phyloP scores from a whole-genome alignment of 1,140 invertebrate species.

The Mactra quadrangularis region DNA sequence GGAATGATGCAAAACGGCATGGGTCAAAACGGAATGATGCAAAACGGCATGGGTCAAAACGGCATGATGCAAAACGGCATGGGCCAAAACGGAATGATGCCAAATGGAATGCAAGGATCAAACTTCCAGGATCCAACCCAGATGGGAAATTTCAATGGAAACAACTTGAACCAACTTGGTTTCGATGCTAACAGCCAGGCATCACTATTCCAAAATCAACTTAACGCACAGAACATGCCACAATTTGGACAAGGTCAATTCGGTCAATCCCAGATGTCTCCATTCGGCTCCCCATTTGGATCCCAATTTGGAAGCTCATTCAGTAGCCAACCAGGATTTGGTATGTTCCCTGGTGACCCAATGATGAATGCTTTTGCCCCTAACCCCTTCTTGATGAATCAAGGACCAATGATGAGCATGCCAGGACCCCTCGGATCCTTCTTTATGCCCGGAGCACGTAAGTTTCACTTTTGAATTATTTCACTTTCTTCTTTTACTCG shows the following conservation, averaged over 20 bases:
- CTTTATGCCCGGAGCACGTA: conserved; percentile 26
- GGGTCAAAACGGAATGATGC: conserved; percentile 3
- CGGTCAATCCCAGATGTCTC: not conserved
- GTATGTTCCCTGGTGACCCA: conserved; percentile 10
- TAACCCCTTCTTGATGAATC: conserved; percentile 14
- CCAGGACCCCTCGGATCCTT: conserved; percentile 8
- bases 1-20: conserved; percentile 12
- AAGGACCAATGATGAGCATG: conserved; percentile 9
- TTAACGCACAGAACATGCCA: conserved; percentile 27
- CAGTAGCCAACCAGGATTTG: conserved; percentile 27
- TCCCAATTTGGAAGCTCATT: conserved; percentile 18
- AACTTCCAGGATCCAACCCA: conserved; percentile 25
- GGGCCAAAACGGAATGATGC: conserved; percentile 8
- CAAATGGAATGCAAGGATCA: not conserved
- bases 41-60: conserved; percentile 1
- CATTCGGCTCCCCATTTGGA: conserved; percentile 18
- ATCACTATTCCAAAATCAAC: conserved; percentile 28
- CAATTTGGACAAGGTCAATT: conserved; percentile 21
- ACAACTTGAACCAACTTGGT: conserved; percentile 25
- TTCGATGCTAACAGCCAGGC: conserved; percentile 26
- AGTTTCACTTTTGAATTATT: not conserved
- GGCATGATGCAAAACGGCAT: conserved; percentile 32
- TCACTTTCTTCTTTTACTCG: no score
- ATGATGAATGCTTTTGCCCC: conserved; percentile 40
- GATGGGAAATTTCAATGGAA: conserved; percentile 27